Base-by-base conservation (phyloP, 2,888 invertebrate genomes). In the Teleiodes luculella region DNA sequence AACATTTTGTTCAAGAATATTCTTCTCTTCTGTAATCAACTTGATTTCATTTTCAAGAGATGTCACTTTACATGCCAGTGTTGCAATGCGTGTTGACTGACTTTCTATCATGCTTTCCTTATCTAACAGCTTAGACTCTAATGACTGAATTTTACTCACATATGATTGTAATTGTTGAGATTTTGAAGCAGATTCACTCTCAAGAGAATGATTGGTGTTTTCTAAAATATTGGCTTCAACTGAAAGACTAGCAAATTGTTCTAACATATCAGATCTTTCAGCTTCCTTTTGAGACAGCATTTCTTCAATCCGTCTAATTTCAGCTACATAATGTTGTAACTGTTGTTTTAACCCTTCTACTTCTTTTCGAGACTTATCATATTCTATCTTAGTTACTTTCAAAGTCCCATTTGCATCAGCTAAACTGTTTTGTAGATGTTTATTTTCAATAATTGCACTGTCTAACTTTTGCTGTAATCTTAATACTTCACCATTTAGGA, bases 301-400 rank as follows among this genome's bases (percentile, higher is more conserved):
- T 67, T 96, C 95, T 78, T 96, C 95, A 57, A 94, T 94, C 65
- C 94, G 90, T 69, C 94, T 93, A 13, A 96, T 93, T 88, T 96
- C 95, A 65, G 93, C 92, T 4, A 96, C 95, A 82, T 96, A 96
- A 68, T 95, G 94, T 69, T 95, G 95, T 57, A 96, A 79, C 72
- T 96, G 95, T 58, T 92, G 91, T 73, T 94, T 95, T 59, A 96
- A 82, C 64, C 93, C 92, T 54, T 93, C 93, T 18, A 95, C 93
- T 85, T 96, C 95, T 69, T 92, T 91, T 62, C 91, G 91, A 14
- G 93, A 92, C 54, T 92, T 91, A 52, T 94, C 94, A 63, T 95
- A 86, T 74, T 95, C 94, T 62, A 91, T 92, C 62, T 92, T 92
- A 13, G 92, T 86, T 24, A 91, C 83, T 64, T 92, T 91, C 54